Conservation (phyloP, 2,113 vertebrate species). For the Sceloporus undulatus region DNA sequence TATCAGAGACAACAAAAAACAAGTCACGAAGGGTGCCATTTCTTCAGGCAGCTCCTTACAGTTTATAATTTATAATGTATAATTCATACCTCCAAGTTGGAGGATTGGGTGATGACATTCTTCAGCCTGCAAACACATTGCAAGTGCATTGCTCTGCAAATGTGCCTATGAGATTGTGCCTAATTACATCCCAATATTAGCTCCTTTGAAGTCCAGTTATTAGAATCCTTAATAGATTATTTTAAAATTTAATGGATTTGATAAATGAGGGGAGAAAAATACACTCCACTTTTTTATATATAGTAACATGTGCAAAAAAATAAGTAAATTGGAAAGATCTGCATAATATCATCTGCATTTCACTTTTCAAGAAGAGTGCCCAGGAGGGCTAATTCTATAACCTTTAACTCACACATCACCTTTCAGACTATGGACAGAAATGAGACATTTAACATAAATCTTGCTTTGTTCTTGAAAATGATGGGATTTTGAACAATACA, state of each 20-base stretch:
- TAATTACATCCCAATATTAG: not conserved
- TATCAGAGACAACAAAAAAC: not conserved
- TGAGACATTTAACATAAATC: slow-evolving; percentile 35
- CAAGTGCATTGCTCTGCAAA: not conserved
- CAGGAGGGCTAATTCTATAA: slow-evolving; percentile 57
- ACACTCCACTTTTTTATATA: slow-evolving; percentile 55
- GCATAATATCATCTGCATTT: slow-evolving; percentile 44
- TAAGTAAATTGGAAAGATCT: slow-evolving; percentile 16
- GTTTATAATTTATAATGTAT: not conserved
- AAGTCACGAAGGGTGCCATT: not conserved
- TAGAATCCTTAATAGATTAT: slow-evolving; percentile 54
- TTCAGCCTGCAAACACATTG: not conserved
- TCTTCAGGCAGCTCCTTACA: not conserved
- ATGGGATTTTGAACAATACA: slow-evolving; percentile 50
- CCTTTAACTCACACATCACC: slow-evolving; percentile 45
- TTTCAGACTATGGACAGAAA: slow-evolving; percentile 58
- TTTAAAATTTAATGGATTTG: slow-evolving; percentile 59
- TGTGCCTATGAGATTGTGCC: not conserved
- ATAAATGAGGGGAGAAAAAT: slow-evolving; percentile 48
- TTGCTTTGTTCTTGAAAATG: slow-evolving; percentile 3
- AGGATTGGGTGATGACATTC: not conserved
- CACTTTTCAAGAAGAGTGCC: slow-evolving; percentile 35
- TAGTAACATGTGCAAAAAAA: not conserved
- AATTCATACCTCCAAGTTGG: not conserved
- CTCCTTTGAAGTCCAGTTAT: not conserved